Percentiles rank a stretch among this genome's conserved stretches.
Evolutionary conservation across 2,797 vertebrate species (phyloP).

Genomic region (Parotocinclus haroldoi): DNA sequence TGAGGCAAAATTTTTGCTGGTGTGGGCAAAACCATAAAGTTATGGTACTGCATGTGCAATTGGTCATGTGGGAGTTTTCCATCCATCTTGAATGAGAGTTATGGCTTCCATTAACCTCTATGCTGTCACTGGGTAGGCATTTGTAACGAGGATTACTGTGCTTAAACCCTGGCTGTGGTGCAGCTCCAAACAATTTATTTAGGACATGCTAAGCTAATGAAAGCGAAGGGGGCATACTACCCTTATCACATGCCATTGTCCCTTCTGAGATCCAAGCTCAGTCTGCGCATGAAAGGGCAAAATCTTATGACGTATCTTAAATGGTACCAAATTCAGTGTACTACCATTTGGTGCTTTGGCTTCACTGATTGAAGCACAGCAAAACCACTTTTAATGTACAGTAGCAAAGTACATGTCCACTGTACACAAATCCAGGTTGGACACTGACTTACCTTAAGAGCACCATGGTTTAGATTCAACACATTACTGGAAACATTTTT

Average conservation of each 20-base stretch:
- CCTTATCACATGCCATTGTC: slow-evolving; percentile 13
- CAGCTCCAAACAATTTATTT: slow-evolving; percentile 36
- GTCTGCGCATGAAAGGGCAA: background rate
- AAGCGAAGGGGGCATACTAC: background rate
- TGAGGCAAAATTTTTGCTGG: too few species aligned
- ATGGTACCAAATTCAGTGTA: too few species aligned
- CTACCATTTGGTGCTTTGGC: background rate
- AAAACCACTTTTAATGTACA: too few species aligned
- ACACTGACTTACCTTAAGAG: too few species aligned
- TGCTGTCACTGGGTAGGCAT: slow-evolving; percentile 27
- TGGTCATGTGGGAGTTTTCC: background rate
- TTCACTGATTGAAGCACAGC: background rate
- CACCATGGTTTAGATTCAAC: too few species aligned
- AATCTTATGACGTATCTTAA: background rate
- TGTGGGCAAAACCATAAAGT: too few species aligned
- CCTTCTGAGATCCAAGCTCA: background rate
- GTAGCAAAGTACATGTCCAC: too few species aligned
- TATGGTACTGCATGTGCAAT: background rate
- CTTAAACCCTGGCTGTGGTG: slow-evolving; percentile 28
- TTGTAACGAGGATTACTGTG: slow-evolving; percentile 37
- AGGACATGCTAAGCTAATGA: slow-evolving; percentile 34
- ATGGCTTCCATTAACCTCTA: slow-evolving; percentile 16
- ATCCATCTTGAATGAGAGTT: slow-evolving; percentile 15
- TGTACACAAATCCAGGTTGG: too few species aligned
- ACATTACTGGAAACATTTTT: too few species aligned